A percentile compares a stretch with the other conserved stretches of the same genome.
phyloP scores from a whole-genome alignment of 2,888 invertebrate genomes.

The Omphaloscelis lunosa region DNA sequence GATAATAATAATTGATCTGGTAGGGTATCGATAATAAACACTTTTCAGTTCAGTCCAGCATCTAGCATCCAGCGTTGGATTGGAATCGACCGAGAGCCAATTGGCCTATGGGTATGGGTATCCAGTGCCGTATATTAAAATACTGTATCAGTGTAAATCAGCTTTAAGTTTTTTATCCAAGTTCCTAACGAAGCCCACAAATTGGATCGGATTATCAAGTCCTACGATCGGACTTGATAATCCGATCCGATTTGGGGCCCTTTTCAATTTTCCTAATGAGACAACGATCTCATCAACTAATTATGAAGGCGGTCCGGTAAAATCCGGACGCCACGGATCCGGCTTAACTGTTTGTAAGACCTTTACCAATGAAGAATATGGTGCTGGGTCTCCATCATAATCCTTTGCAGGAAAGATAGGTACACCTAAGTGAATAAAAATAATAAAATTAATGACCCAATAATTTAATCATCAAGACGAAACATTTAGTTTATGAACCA shows the following conservation, averaged over 20 bases:
- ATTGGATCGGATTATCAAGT: not conserved
- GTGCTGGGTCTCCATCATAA: not conserved
- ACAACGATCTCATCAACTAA: not conserved
- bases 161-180: not conserved
- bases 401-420: not conserved
- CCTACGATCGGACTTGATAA: not conserved
- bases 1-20: not conserved
- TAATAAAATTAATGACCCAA: not conserved
- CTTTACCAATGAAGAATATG: not conserved
- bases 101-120: too few species aligned
- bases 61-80: not conserved
- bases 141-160: not conserved
- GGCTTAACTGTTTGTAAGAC: not conserved
- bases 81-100: not conserved
- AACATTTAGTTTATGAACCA: constrained; percentile 34
- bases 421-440: not conserved
- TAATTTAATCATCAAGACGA: constrained; percentile 12
- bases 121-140: not conserved
- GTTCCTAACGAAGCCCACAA: not conserved
- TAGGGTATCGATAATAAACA: not conserved
- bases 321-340: not conserved
- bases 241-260: too few species aligned
- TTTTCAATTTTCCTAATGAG: not conserved
- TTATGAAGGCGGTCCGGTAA: not conserved
- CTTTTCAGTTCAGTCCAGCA: not conserved